phyloP scores from a whole-genome alignment of 2,888 invertebrate genomes.

The Tanypteryx hageni region DNA sequence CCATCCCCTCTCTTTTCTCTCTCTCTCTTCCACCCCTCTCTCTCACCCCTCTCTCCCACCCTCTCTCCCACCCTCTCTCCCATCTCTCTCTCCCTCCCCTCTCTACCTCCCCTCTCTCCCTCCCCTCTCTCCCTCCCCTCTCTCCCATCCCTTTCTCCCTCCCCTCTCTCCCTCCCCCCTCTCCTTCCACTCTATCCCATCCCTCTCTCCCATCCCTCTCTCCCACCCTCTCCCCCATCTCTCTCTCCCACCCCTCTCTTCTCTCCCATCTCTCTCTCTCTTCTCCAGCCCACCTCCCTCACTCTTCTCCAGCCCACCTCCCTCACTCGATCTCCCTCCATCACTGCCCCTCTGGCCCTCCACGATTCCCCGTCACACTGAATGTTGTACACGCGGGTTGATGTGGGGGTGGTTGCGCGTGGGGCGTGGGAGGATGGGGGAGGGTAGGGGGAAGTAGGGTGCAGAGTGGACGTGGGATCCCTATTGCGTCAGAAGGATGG shows the following conservation, averaged over 20 bases:
- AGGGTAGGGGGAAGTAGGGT: no score
- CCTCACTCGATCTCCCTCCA: no score
- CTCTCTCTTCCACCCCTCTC: not conserved
- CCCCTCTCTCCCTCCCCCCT: no score
- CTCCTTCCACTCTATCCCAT: not conserved
- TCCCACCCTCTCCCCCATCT: not conserved
- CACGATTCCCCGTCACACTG: not conserved
- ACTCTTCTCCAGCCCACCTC: not conserved
- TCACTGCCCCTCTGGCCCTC: not conserved
- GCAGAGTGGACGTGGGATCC: no score
- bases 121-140: not conserved
- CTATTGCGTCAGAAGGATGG: not conserved
- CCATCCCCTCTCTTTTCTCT: not conserved
- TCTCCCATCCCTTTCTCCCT: not conserved
- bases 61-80: not conserved
- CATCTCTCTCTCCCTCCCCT: not conserved
- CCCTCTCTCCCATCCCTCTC: not conserved
- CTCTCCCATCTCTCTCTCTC: not conserved
- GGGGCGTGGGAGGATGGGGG: no score
- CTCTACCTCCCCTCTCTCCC: not conserved
- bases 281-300: not conserved
- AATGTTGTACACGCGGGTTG: conserved; percentile 1
- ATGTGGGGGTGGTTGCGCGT: not conserved
- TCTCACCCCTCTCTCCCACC: not conserved
- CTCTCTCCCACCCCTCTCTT: not conserved